Evolutionary conservation across 35 echinoderm and acorn worm species (phyloP), one percentile per base, ranked within the genome.

Genomic region (Chiridota heheva): DNA sequence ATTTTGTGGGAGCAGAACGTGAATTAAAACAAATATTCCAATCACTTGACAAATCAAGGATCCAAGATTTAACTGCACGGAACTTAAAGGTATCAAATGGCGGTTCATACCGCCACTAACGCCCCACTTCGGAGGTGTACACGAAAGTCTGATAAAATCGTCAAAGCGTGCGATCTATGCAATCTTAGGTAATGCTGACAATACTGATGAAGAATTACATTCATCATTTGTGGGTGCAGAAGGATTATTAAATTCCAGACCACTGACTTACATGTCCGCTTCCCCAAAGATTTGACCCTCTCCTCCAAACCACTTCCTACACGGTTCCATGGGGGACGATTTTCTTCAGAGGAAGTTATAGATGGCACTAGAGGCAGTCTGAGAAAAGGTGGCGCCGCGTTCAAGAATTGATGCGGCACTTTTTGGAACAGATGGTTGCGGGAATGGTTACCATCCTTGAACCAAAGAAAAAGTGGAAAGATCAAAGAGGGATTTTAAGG

Each of bases 301-400:
- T 83, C 70, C 80, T 38, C 80, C 80, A 25, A 70, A 83, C 58
- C 65, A 83, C 40, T 83, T 83, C 25, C 44, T 70, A 4, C 80
- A 83, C 58, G 80, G 63, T 10, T 16, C 38, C 7, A 83, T 83
- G 42, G 63, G 80, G 70, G 24, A 36, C 46, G 17, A 36, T 55
- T 34, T 43, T 62, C 80, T 5, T 70, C 62, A 55, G 80, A 83
- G 41, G 7, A 15, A 25, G 35, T 83, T 25, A 5, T 83, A 57
- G 63, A 83, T 15, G 58, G 2, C n/a, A 69, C 62, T 47, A 22
- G 17, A 39, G 68, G 53, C 41, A 70, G 17, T 55, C 63, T 42
- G n/a, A 46, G 34, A 40, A 83, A 70, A 7, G 63, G 56, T 83
- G 80, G 63, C 42, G 64, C 16, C 25, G 64, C 39, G 80, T 69